Conservation (phyloP, 2,113 vertebrate species). For the Archocentrus centrarchus region DNA sequence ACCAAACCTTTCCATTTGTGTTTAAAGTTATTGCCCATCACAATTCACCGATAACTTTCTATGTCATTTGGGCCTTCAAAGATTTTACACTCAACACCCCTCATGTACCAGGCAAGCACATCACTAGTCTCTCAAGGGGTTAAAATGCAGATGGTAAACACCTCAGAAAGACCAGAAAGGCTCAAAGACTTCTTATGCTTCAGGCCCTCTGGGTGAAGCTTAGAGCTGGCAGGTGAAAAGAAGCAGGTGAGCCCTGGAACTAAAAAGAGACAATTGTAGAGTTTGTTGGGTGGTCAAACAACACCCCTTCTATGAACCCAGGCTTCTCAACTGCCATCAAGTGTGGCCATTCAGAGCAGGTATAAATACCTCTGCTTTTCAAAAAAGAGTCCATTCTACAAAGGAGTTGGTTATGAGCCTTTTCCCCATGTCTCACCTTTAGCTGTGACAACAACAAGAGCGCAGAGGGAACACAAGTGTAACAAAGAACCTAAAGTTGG, state of each 20-base stretch:
- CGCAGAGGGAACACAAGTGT: background rate
- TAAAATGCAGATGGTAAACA: background rate
- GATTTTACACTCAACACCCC: background rate
- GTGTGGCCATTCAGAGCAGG: constrained; percentile 7
- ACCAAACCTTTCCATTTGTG: background rate
- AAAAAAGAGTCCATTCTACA: background rate
- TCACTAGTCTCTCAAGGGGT: background rate
- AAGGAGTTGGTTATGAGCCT: background rate
- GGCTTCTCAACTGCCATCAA: background rate
- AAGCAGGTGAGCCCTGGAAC: background rate
- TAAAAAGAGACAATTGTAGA: background rate
- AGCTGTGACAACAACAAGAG: background rate
- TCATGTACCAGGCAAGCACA: background rate
- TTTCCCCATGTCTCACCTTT: background rate
- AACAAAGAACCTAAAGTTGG: background rate
- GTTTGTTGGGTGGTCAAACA: constrained; percentile 4
- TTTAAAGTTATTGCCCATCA: background rate
- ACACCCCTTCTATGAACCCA: background rate
- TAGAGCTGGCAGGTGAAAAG: background rate
- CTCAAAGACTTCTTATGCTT: background rate
- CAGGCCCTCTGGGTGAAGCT: background rate
- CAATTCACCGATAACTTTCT: background rate
- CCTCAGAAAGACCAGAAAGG: background rate
- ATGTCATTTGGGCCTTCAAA: background rate
- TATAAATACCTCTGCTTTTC: background rate